Base-by-base conservation (phyloP, 2,113 vertebrate species). In the Tachysurus fulvidraco region DNA sequence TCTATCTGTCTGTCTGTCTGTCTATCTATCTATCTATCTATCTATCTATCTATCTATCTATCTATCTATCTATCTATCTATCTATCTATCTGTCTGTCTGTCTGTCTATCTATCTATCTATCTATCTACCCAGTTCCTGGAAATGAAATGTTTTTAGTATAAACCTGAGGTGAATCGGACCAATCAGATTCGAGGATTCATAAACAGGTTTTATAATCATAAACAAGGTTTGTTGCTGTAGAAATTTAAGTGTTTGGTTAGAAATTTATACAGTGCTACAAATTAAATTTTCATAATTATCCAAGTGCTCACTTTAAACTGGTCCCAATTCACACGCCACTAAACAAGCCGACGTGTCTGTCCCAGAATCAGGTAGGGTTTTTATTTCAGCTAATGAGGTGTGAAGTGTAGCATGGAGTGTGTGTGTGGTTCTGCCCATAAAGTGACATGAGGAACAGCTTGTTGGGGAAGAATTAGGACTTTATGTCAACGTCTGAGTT, bases 371-470 rank as follows among this genome's bases (percentile, higher is more conserved):
- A 87, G 86, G 76, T 88, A 74, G 73, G 96, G 93, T 92, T 97
- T 77, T 97, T 95, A 96, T 96, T 95, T 94, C 94, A 91, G 93
- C 95, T 96, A 96, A 96, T 96, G 95, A 97, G 95, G 96, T 97
- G 96, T 96, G 95, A 96, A 96, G 94, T 95, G 94, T 96, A 96
- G 95, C 94, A 92, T 94, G n/a, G 82, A 76, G 88, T 83, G 81
- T 90, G 89, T 95, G 95, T 96, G 96, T 96, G 96, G 96, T 93
- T 94, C 92, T 92, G 92, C 88, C 93, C 93, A 95, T 96, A 95
- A 96, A 96, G 95, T 94, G 91, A 95, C 94, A 94, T 92, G 93
- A 93, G 94, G 96, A 96, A 92, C 93, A 92, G 93, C 95, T 95
- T 91, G 94, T 81, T 85, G 81, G 84, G 81, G 46, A 82, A 60